Conservation (phyloP, 2,113 vertebrate species). For the Pterocles gutturalis region DNA sequence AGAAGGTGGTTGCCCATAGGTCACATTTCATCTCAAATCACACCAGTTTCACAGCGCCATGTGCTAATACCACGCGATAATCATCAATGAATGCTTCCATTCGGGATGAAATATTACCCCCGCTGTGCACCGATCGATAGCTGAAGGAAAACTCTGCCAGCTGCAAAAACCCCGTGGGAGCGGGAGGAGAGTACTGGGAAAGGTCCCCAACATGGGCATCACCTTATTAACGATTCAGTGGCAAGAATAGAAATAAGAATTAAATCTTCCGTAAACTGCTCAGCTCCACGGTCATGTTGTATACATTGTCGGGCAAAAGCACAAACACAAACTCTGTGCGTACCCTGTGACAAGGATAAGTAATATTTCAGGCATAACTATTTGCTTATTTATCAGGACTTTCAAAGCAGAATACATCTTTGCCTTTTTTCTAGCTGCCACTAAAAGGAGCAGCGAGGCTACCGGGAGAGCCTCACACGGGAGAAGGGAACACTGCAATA, state of each 20-base stretch:
- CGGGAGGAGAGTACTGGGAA: background rate
- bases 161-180: background rate
- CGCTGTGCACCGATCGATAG: accelerated
- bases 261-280: conserved; percentile 44
- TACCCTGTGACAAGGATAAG: background rate
- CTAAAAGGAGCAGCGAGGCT: background rate
- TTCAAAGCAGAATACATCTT: background rate
- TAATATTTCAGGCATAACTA: background rate
- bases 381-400: conserved; percentile 1
- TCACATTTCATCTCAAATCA: background rate
- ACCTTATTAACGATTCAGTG: background rate
- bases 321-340: background rate
- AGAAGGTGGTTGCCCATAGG: background rate
- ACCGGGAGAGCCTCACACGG: background rate
- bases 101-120: background rate
- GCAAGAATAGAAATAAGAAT: conserved; percentile 49
- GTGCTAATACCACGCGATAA: background rate
- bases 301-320: background rate
- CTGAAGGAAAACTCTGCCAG: background rate
- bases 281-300: background rate
- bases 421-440: background rate
- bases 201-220: background rate
- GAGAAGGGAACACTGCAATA: background rate
- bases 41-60: background rate
- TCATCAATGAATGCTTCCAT: background rate